Percentiles rank a stretch among this genome's conserved stretches.
phyloP scores from a whole-genome alignment of 2,888 invertebrate species.

The Apotomis betuletana region DNA sequence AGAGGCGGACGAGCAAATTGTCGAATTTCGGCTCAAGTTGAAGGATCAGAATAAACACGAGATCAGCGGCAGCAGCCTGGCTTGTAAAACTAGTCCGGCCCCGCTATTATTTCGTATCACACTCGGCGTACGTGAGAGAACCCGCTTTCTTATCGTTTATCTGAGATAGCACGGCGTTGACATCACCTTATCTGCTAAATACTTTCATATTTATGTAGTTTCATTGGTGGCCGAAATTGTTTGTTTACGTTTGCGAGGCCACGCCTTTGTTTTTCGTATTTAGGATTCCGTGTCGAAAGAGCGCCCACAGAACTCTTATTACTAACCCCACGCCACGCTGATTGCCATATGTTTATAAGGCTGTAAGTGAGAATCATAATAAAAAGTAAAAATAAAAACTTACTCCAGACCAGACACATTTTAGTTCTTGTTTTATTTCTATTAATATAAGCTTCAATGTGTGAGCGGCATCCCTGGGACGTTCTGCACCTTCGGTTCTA shows the following conservation, averaged over 20 bases:
- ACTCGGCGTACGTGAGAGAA: constrained; percentile 37
- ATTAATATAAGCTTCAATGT: too few relatives aligned
- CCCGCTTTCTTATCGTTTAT: constrained; percentile 37
- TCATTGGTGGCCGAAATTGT: constrained; percentile 29
- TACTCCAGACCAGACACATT: too few relatives aligned
- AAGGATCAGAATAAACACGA: neutral
- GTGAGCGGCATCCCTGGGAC: too few relatives aligned
- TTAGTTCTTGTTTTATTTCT: too few relatives aligned
- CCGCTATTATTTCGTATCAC: constrained; percentile 17
- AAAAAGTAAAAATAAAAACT: too few relatives aligned
- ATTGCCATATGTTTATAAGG: too few relatives aligned
- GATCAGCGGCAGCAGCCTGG: neutral
- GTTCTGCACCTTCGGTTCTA: too few relatives aligned
- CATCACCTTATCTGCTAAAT: constrained; percentile 35
- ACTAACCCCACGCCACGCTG: too few relatives aligned
- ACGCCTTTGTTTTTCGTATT: constrained; percentile 28
- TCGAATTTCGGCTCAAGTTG: neutral
- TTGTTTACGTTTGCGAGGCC: constrained; percentile 28
- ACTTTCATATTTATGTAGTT: constrained; percentile 21
- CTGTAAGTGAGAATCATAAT: too few relatives aligned
- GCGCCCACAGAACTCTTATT: too few relatives aligned
- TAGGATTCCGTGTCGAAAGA: too few relatives aligned
- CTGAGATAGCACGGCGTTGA: constrained; percentile 34
- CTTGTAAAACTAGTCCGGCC: neutral
- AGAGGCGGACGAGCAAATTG: neutral